These are phyloP conservation scores for Apamea sordens DNA, from an alignment of 2,888 invertebrate species.

Conservation along the genomic window DNA sequence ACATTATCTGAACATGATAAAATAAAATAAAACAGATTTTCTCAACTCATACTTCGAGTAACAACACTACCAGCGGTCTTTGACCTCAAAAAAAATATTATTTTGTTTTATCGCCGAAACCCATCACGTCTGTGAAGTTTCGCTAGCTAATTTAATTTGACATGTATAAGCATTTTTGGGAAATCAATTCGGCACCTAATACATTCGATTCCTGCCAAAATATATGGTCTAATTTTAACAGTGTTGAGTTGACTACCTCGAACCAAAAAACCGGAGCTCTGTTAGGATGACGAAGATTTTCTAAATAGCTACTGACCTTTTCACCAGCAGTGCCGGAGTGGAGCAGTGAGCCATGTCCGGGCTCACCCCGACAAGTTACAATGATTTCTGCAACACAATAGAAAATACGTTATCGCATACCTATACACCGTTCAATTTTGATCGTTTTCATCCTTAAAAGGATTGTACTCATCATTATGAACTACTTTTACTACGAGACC, in stretches of 20 bases:
- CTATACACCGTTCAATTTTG: too few relatives aligned
- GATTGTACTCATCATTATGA: too few relatives aligned
- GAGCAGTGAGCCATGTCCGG: conserved; percentile 95
- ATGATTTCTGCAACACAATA: conserved; percentile 88
- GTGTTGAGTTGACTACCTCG: not conserved
- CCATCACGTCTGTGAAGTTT: too few relatives aligned
- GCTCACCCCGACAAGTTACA: conserved; percentile 92
- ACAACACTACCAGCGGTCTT: too few relatives aligned
- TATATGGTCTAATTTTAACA: not conserved
- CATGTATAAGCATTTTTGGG: not conserved
- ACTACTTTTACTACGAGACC: too few relatives aligned
- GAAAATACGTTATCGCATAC: not conserved
- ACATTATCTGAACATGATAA: too few relatives aligned
- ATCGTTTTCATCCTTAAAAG: too few relatives aligned
- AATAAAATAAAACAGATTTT: too few relatives aligned
- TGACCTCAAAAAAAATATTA: too few relatives aligned
- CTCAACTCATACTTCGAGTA: too few relatives aligned
- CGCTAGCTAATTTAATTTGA: too few relatives aligned
- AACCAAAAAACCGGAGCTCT: not conserved
- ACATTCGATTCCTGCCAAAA: not conserved
- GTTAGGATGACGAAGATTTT: not conserved
- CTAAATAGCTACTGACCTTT: conserved; percentile 86
- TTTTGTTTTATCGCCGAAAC: too few relatives aligned
- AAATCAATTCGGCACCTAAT: conserved; percentile 1
- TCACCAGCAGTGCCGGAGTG: conserved; percentile 93